A percentile compares a stretch with the other conserved stretches of the same genome.
Conservation (phyloP, 2,888 invertebrate genomes). For the Torymus aiolomorphi region DNA sequence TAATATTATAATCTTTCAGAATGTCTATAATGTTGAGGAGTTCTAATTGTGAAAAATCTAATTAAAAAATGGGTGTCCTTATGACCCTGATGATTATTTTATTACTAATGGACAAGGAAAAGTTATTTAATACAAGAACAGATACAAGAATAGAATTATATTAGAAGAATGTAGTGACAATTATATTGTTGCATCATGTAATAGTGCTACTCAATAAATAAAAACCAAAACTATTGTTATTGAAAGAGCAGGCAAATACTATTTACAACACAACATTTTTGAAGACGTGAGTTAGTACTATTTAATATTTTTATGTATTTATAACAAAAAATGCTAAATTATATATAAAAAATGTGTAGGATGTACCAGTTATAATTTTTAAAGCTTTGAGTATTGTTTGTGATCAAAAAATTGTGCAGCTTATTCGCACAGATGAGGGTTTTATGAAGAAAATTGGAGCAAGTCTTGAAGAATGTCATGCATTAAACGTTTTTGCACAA, state of each 20-base stretch:
- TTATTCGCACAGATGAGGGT: constrained; percentile 90
- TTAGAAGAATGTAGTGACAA: too few species aligned
- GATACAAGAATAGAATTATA: too few species aligned
- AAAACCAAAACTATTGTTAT: too few species aligned
- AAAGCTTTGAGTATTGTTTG: constrained; percentile 97
- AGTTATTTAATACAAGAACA: too few species aligned
- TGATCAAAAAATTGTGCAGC: constrained; percentile 91
- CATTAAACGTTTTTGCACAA: constrained; percentile 94
- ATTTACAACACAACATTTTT: constrained; percentile 95
- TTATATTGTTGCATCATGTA: too few species aligned
- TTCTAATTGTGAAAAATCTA: too few species aligned
- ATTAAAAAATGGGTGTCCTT: too few species aligned
- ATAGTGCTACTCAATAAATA: too few species aligned
- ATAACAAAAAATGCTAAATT: constrained; percentile 11
- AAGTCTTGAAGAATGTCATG: too few species aligned
- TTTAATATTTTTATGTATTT: constrained; percentile 21
- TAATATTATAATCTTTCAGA: constrained; percentile 75
- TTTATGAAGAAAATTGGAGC: constrained; percentile 88
- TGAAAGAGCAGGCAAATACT: too few species aligned
- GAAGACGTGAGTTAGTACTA: constrained; percentile 84
- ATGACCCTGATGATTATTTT: too few species aligned
- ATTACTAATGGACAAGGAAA: too few species aligned
- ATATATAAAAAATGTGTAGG: constrained; percentile 78
- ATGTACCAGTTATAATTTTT: constrained; percentile 94
- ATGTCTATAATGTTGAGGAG: constrained; percentile 99